Conservation (phyloP, 2,113 vertebrate species). For the Tamias sibiricus region DNA sequence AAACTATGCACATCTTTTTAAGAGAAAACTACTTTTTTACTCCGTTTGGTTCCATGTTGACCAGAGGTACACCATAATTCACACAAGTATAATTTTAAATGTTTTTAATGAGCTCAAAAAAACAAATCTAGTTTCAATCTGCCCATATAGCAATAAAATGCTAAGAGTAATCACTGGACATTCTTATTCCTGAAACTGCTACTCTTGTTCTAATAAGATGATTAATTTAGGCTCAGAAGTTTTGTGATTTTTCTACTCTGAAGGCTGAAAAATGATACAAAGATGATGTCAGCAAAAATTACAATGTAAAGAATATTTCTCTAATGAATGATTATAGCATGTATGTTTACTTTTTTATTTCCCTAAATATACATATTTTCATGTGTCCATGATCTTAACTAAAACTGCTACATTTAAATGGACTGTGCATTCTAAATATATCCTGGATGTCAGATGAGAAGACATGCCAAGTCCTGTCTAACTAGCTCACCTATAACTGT, state of each 20-base stretch:
- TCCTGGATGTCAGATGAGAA: conserved; percentile 45
- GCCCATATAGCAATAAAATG: conserved; percentile 27
- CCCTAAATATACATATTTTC: background rate
- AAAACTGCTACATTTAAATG: conserved; percentile 38
- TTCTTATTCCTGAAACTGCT: conserved; percentile 14
- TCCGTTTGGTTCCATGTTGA: background rate
- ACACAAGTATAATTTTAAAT: conserved; percentile 30
- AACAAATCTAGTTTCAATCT: background rate
- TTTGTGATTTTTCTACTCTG: conserved; percentile 41
- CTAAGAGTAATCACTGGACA: background rate
- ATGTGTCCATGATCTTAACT: conserved; percentile 27
- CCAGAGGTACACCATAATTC: background rate
- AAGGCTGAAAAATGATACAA: background rate
- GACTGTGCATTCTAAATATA: conserved; percentile 42
- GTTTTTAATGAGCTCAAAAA: background rate
- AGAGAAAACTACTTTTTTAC: background rate
- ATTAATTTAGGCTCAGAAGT: background rate
- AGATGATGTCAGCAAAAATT: conserved; percentile 24
- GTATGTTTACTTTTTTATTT: conserved; percentile 27
- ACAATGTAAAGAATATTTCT: background rate
- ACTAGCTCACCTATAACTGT: background rate
- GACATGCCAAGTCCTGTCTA: conserved; percentile 13
- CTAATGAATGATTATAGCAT: background rate
- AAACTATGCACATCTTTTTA: background rate
- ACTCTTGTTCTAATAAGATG: background rate